Percentiles rank a stretch among this genome's conserved stretches.
Evolutionary conservation across 2,888 invertebrate genomes (phyloP).

Genomic region (Eupelmus urozonus): DNA sequence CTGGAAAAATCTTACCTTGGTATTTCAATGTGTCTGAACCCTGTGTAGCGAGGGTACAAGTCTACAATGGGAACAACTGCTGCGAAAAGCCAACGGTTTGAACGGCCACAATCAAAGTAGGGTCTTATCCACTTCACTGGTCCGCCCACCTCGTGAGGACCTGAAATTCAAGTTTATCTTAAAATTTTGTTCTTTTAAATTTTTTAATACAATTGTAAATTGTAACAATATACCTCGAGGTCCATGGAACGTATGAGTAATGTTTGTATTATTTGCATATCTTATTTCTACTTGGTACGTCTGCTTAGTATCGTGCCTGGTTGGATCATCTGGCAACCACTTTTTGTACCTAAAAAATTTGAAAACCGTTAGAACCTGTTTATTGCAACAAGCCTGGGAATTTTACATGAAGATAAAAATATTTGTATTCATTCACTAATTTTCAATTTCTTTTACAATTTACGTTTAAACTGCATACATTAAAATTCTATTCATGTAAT

Average conservation of each 20-base stretch:
- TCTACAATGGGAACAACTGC: slow-evolving; percentile 97
- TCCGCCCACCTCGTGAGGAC: slow-evolving; percentile 93
- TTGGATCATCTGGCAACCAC: slow-evolving; percentile 94
- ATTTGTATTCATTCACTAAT: too few relatives aligned
- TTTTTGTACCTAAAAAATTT: slow-evolving; percentile 82
- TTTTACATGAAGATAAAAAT: background rate
- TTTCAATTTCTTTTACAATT: too few relatives aligned
- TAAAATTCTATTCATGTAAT: too few relatives aligned
- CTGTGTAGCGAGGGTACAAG: slow-evolving; percentile 95
- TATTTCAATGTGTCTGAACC: slow-evolving; percentile 94
- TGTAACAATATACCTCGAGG: slow-evolving; percentile 82
- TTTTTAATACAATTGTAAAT: slow-evolving; percentile 19
- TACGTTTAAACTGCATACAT: too few relatives aligned
- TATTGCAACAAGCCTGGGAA: background rate
- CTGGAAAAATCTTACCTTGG: slow-evolving; percentile 84
- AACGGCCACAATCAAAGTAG: slow-evolving; percentile 96
- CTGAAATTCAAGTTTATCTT: slow-evolving; percentile 67
- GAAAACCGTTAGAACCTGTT: slow-evolving; percentile 44
- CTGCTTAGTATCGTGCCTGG: slow-evolving; percentile 93
- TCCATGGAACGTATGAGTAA: slow-evolving; percentile 97
- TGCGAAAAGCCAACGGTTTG: slow-evolving; percentile 96
- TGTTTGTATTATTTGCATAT: slow-evolving; percentile 95
- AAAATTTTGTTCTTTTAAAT: slow-evolving; percentile 53
- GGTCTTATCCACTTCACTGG: slow-evolving; percentile 96
- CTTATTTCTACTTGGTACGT: slow-evolving; percentile 96